Evolutionary conservation across 2,888 invertebrate genomes (phyloP).

Genomic region (Linnaemya vulpina): DNA sequence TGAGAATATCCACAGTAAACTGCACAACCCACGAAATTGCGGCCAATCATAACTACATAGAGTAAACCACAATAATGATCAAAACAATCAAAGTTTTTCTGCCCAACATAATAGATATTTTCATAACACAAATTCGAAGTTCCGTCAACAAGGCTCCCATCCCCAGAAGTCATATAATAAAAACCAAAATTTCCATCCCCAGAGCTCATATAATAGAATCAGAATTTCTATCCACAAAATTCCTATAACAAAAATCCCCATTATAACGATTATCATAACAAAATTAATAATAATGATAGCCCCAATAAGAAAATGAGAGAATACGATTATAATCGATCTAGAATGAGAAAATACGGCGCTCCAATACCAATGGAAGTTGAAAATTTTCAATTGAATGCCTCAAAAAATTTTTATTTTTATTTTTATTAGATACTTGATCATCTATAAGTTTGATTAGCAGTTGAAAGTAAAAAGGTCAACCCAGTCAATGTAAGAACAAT

Average conservation of each 20-base stretch:
- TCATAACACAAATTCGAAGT: too few relatives aligned
- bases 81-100: too few relatives aligned
- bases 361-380: constrained; percentile 16
- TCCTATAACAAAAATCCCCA: background rate
- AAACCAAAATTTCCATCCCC: too few relatives aligned
- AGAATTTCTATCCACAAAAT: too few relatives aligned
- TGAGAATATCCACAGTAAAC: too few relatives aligned
- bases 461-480: background rate
- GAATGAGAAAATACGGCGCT: constrained; percentile 24
- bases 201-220: too few relatives aligned
- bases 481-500: background rate
- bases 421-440: background rate
- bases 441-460: constrained; percentile 1
- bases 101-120: too few relatives aligned
- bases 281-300: background rate
- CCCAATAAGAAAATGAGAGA: background rate
- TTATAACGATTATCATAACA: background rate
- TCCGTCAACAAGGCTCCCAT: too few relatives aligned
- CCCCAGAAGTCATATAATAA: too few relatives aligned
- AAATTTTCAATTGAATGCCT: constrained; percentile 26
- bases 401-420: background rate
- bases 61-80: too few relatives aligned
- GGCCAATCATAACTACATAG: too few relatives aligned
- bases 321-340: constrained; percentile 12
- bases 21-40: too few relatives aligned